Evolutionary conservation across 2,113 vertebrate genomes (phyloP).

Genomic region (Scophthalmus maximus): DNA sequence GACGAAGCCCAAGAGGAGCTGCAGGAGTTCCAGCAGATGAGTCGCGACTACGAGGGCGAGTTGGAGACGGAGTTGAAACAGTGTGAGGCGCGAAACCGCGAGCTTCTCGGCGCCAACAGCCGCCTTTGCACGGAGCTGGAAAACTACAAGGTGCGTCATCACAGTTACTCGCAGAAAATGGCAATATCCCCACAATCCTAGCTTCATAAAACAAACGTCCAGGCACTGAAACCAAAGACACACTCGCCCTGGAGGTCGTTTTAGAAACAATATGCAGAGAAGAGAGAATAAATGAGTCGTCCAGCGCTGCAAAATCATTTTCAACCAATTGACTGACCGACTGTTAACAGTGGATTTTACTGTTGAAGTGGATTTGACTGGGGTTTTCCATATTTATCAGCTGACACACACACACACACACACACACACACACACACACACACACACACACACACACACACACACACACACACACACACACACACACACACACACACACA

Average conservation of each 20-base stretch:
- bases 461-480: slow-evolving; percentile 7
- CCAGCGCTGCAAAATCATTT: neutral
- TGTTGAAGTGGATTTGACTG: slow-evolving; percentile 29
- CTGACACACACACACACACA: too few relatives aligned
- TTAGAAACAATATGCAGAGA: too few relatives aligned
- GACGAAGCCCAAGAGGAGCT: slow-evolving; percentile 89
- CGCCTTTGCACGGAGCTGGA: slow-evolving; percentile 91
- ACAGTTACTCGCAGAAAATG: neutral
- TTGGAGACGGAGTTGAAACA: slow-evolving; percentile 94
- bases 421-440: slow-evolving; percentile 2
- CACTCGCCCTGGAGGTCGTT: neutral
- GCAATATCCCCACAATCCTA: neutral
- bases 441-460: slow-evolving; percentile 7
- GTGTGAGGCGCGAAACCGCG: slow-evolving; percentile 88
- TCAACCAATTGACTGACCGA: neutral
- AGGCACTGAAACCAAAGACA: neutral
- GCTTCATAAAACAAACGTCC: too few relatives aligned
- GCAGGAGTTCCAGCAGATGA: slow-evolving; percentile 95
- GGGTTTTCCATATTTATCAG: slow-evolving; percentile 49
- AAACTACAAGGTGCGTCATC: slow-evolving; percentile 84
- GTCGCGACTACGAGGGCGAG: slow-evolving; percentile 94
- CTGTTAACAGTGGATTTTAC: slow-evolving; percentile 4
- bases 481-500: neutral
- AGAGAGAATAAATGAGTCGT: too few relatives aligned
- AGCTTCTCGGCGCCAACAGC: slow-evolving; percentile 89